Evolutionary conservation across 2,113 vertebrate species (phyloP).

Genomic region (Megaceryle torquata): DNA sequence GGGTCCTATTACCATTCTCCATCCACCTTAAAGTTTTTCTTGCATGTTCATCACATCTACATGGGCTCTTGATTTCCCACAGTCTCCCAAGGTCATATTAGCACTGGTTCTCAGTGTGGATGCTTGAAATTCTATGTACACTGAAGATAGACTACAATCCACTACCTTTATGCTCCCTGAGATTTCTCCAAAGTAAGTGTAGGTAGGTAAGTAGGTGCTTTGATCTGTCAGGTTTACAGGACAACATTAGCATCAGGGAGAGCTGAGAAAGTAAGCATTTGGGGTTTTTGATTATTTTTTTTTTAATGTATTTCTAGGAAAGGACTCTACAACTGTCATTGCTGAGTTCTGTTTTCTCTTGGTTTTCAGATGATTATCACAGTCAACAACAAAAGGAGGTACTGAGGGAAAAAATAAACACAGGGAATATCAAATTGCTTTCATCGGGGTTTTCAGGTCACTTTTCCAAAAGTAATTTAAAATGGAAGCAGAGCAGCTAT

Average conservation of each 20-base stretch:
- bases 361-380: not conserved
- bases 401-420: not conserved
- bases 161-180: not conserved
- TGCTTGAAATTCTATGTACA: not conserved
- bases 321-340: not conserved
- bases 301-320: not conserved
- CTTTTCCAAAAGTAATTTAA: not conserved
- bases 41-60: not conserved
- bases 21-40: not conserved
- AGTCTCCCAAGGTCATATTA: not conserved
- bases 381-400: not conserved
- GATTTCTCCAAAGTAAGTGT: not conserved
- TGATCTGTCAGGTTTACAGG: not conserved
- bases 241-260: not conserved
- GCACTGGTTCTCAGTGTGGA: not conserved
- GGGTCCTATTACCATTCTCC: not conserved
- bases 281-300: accelerated
- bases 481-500: not conserved
- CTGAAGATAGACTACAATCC: not conserved
- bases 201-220: not conserved
- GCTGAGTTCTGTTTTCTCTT: not conserved
- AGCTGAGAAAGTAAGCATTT: not conserved
- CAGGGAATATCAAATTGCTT: not conserved
- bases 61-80: not conserved
- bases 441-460: not conserved